A percentile compares a stretch with the other conserved stretches of the same genome.
phyloP scores from a whole-genome alignment of 2,888 invertebrate species.

The Galeruca laticollis region DNA sequence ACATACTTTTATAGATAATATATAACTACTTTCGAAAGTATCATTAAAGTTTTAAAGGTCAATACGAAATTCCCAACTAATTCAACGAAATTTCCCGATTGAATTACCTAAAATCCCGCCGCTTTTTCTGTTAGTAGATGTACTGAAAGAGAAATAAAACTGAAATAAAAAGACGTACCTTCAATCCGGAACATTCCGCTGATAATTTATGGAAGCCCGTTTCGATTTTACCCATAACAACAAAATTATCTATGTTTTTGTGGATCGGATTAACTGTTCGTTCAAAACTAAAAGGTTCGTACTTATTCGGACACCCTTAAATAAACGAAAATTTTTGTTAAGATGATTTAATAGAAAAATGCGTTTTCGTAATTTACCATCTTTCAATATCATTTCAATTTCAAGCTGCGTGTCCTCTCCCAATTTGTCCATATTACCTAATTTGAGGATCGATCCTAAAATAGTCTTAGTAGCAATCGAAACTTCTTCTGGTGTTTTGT shows the following conservation, averaged over 20 bases:
- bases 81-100: too few species aligned
- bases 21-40: too few species aligned
- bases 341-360: background rate
- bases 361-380: conserved; percentile 26
- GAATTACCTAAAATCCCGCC: too few species aligned
- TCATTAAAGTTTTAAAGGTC: too few species aligned
- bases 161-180: background rate
- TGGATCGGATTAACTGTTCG: conserved; percentile 19
- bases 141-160: background rate
- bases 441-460: conserved; percentile 29
- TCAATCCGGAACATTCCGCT: background rate
- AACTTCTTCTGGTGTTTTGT: conserved; percentile 25
- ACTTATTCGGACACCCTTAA: conserved; percentile 36
- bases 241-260: background rate
- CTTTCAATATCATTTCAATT: conserved; percentile 35
- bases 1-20: too few species aligned
- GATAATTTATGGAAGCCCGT: conserved; percentile 42
- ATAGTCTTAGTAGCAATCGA: conserved; percentile 29
- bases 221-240: conserved; percentile 18
- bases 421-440: conserved; percentile 28
- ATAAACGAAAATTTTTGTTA: conserved; percentile 10
- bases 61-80: too few species aligned
- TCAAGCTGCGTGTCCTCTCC: conserved; percentile 15
- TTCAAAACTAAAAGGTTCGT: conserved; percentile 39
- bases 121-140: background rate